Base-by-base conservation (phyloP, 2,888 invertebrate genomes). In the Phengaris alcon region DNA sequence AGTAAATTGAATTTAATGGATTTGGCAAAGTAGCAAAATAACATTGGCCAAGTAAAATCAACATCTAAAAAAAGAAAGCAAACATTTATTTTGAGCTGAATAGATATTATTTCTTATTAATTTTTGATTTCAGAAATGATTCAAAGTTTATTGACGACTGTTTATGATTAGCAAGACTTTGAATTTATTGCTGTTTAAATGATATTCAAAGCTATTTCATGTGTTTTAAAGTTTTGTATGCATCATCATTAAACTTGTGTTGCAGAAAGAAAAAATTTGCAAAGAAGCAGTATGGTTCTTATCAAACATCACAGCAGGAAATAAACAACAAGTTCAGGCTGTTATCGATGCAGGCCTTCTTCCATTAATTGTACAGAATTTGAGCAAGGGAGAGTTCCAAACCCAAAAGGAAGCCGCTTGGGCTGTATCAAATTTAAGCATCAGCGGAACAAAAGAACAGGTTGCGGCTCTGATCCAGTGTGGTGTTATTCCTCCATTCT, bases 351-450 rank as follows among this genome's bases (percentile, higher is more conserved):
- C 97, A 59, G 97, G 97, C 12, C 95, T 99, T 46, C 95, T 99
- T 85, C 99, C 99, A 69, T 96, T 98, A 89, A 98, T 99, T 78
- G 98, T 99, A 82, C 96, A 97, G 83, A 98, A 99, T 94, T 95
- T 99, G 79, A 95, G 95, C 82, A 96, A 96, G 87, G 96, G 96
- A 73, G 99, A 99, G 93, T 99, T 99, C 94, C 98, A 99, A 94
- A 99, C 99, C n/a, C 99, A 99, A 91, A 99, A 99, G 89, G 99
- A 99, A 93, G 99, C 99, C 0, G 99, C 99, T 0, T 99, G 99
- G 99, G 99, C 99, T 9, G 98, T 99, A 78, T 98, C 98, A 88
- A 99, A 99, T 94, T 95, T 99, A 81, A 99, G 99, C 82, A 99
- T 99, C 86, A 98, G 98, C 82, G 99, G 99, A 57, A 97, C 97